Conservation (phyloP, 1,140 invertebrate species). For the Sarcophaga bullata region DNA sequence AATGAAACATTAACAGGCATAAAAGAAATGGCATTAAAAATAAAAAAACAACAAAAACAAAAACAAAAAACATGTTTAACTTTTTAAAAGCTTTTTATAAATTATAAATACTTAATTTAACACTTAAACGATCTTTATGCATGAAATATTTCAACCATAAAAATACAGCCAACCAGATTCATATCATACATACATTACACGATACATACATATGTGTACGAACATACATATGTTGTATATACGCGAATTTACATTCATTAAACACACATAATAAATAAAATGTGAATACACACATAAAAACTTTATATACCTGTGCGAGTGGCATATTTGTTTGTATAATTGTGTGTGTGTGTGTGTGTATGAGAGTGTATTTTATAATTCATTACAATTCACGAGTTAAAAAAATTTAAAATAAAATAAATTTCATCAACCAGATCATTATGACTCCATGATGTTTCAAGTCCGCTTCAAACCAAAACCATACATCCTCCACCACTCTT, state of each 20-base stretch:
- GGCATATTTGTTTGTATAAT: background rate
- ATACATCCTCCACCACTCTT: background rate
- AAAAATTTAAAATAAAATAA: background rate
- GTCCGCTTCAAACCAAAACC: background rate
- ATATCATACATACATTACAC: background rate
- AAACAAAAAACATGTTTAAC: background rate
- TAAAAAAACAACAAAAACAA: background rate
- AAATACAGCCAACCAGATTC: background rate
- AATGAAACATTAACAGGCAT: background rate
- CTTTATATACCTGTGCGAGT: background rate
- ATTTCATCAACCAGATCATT: conserved; percentile 21
- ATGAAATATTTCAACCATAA: background rate
- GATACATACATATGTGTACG: background rate
- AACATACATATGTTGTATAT: background rate
- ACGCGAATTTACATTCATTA: too few species aligned
- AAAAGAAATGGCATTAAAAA: background rate
- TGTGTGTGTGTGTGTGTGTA: background rate
- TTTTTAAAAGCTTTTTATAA: conserved; percentile 18
- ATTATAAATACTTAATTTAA: conserved; percentile 27
- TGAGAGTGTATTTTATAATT: background rate
- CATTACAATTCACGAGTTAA: background rate
- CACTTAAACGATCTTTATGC: conserved; percentile 5
- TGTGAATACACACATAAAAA: background rate
- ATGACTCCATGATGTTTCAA: background rate
- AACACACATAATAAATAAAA: background rate